A percentile compares a stretch with the other conserved stretches of the same genome.
Evolutionary conservation across 30 jellyfish, hydroid and myxozoan species (phyloP).

Genomic region (Turritopsis rubra): DNA sequence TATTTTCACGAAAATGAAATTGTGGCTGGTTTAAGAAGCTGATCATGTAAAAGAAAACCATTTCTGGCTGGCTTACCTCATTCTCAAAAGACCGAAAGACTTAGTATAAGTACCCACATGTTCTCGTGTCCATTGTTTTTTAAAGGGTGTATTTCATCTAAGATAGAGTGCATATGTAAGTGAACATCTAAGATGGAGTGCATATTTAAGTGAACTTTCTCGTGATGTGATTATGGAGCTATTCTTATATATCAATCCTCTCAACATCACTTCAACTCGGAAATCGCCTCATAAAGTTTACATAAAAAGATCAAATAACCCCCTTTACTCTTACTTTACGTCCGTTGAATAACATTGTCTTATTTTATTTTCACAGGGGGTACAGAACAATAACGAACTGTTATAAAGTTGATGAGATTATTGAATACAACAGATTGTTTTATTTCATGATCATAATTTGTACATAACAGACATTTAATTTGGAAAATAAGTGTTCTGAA

Average conservation of each 20-base stretch:
- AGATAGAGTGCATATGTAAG: too few relatives aligned
- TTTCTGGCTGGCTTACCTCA: too few relatives aligned
- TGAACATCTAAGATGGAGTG: not conserved
- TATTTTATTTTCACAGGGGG: slow-evolving; percentile 11
- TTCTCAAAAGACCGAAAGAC: too few relatives aligned
- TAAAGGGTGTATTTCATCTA: too few relatives aligned
- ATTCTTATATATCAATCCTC: not conserved
- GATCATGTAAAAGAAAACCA: too few relatives aligned
- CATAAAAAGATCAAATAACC: not conserved
- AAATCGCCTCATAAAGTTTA: not conserved
- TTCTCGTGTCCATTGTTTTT: too few relatives aligned
- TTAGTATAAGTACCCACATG: too few relatives aligned
- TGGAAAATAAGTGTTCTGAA: not conserved
- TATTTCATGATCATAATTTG: not conserved
- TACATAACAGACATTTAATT: not conserved
- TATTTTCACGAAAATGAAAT: too few relatives aligned
- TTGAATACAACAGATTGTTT: not conserved
- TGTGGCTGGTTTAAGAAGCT: too few relatives aligned
- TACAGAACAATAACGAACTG: not conserved
- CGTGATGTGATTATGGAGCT: not conserved
- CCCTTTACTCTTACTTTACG: not conserved
- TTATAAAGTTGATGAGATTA: not conserved
- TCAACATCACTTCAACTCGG: not conserved
- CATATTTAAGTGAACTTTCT: not conserved
- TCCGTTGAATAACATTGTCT: slow-evolving; percentile 14